Percentiles rank a stretch among this genome's conserved stretches.
These are phyloP conservation scores for Ara ararauna DNA, from an alignment of 2,797 vertebrate species.

Conservation along the genomic window DNA sequence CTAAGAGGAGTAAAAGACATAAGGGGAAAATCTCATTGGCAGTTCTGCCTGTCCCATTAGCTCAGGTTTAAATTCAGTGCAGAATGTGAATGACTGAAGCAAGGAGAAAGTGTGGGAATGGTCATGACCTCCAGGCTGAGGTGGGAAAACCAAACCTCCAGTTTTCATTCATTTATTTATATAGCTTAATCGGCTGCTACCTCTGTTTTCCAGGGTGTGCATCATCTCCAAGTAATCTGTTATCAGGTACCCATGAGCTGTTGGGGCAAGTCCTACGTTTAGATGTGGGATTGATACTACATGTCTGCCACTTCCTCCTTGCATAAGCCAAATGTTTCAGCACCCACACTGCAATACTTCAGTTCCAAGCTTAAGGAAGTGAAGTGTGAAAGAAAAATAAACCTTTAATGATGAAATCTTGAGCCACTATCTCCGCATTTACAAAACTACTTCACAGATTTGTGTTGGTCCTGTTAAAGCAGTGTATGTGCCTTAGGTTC, in stretches of 20 bases:
- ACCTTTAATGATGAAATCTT: neutral
- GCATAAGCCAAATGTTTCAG: neutral
- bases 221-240: neutral
- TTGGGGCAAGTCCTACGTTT: conserved; percentile 20
- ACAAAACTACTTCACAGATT: neutral
- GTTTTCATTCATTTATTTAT: conserved; percentile 41
- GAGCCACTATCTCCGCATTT: neutral
- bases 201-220: neutral
- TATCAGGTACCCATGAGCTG: conserved; percentile 5
- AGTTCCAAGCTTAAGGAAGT: neutral
- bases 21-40: neutral
- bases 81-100: neutral
- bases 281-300: neutral
- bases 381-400: neutral
- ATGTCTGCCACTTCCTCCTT: neutral
- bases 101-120: neutral
- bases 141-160: neutral
- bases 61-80: neutral
- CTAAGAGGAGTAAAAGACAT: neutral
- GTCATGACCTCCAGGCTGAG: conserved; percentile 38
- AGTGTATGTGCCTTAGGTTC: neutral
- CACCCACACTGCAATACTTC: neutral
- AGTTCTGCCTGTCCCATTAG: neutral
- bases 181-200: neutral
- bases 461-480: neutral